Evolutionary conservation across 2,113 vertebrate species (phyloP).

Genomic region (Seriola dumerili): DNA sequence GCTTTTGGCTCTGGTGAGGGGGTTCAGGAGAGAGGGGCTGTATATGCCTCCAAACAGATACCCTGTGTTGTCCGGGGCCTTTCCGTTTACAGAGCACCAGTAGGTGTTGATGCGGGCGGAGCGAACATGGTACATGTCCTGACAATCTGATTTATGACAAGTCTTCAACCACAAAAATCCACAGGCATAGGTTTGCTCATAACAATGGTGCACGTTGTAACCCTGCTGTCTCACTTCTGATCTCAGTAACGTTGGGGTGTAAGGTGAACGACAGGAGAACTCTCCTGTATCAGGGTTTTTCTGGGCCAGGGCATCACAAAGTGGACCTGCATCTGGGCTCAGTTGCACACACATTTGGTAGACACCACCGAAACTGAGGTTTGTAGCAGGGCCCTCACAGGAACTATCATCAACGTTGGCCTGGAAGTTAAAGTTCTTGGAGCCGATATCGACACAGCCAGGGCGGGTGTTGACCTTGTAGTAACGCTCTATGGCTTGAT

Average conservation of each 20-base stretch:
- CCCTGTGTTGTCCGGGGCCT: slow-evolving; percentile 72
- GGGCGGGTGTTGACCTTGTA: slow-evolving; percentile 90
- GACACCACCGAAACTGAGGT: slow-evolving; percentile 91
- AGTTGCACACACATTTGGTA: slow-evolving; percentile 86
- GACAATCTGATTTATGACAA: slow-evolving; percentile 68
- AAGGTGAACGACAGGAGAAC: slow-evolving; percentile 85
- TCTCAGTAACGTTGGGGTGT: slow-evolving; percentile 78
- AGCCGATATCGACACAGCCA: slow-evolving; percentile 85
- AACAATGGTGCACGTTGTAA: slow-evolving; percentile 86
- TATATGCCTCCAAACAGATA: slow-evolving; percentile 93
- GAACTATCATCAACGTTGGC: slow-evolving; percentile 90
- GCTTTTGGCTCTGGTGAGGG: slow-evolving; percentile 86
- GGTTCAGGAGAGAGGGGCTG: slow-evolving; percentile 81
- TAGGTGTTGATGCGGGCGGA: slow-evolving; percentile 84
- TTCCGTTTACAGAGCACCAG: slow-evolving; percentile 83
- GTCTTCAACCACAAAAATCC: background rate
- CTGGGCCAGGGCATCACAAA: slow-evolving; percentile 86
- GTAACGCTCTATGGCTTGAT: slow-evolving; percentile 85
- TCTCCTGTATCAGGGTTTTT: slow-evolving; percentile 88
- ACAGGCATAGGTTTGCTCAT: slow-evolving; percentile 41
- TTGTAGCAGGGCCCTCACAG: slow-evolving; percentile 84
- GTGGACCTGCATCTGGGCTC: slow-evolving; percentile 34
- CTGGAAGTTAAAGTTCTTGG: slow-evolving; percentile 92
- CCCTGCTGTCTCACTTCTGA: slow-evolving; percentile 85
- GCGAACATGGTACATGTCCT: slow-evolving; percentile 82